Conservation (phyloP, 2,797 vertebrate genomes). For the Thamnophis elegans region DNA sequence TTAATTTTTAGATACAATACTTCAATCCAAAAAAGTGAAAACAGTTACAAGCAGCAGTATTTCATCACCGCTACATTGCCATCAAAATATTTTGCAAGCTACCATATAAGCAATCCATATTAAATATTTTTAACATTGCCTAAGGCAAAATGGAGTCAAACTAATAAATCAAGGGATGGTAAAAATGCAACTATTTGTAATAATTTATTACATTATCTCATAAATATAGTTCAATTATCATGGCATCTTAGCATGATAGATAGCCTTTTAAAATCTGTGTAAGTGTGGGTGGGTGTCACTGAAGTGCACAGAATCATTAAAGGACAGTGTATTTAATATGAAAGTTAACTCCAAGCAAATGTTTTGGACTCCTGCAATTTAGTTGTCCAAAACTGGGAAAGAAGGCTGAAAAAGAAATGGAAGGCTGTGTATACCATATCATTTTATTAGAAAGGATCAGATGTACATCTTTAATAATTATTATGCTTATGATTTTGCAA, state of each 20-base stretch:
- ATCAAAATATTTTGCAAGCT: background rate
- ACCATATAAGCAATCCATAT: background rate
- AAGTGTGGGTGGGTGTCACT: background rate
- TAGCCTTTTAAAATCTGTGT: background rate
- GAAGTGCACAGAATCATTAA: background rate
- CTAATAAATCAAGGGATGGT: background rate
- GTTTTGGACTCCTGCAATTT: background rate
- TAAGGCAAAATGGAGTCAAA: background rate
- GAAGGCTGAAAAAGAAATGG: background rate
- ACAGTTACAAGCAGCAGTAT: background rate
- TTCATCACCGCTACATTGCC: background rate
- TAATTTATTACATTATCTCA: background rate
- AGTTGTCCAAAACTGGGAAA: background rate
- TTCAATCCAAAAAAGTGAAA: slow-evolving; percentile 23
- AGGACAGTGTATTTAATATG: background rate
- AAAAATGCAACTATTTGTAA: background rate
- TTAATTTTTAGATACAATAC: slow-evolving; percentile 33
- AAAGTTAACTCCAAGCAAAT: background rate
- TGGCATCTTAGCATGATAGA: background rate
- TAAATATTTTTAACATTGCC: background rate
- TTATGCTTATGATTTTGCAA: background rate
- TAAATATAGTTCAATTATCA: background rate
- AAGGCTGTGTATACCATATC: background rate
- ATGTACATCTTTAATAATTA: background rate
- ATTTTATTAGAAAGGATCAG: background rate